Conservation (phyloP, 2,888 invertebrate species). For the Ophion slaviceki region DNA sequence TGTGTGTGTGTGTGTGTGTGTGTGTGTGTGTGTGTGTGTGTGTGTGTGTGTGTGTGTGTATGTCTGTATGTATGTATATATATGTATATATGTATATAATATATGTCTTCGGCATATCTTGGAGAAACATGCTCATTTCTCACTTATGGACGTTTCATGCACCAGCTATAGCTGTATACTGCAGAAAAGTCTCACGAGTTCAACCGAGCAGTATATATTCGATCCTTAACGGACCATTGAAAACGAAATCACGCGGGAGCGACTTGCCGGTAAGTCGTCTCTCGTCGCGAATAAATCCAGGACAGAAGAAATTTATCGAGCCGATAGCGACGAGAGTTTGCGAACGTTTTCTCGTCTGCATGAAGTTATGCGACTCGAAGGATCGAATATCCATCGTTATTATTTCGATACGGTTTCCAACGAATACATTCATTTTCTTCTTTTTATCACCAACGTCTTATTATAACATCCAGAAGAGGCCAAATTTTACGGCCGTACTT, state of each 20-base stretch:
- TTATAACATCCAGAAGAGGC: constrained; percentile 26
- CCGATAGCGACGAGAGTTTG: constrained; percentile 38
- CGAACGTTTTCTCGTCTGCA: constrained; percentile 37
- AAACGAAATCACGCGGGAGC: constrained; percentile 47
- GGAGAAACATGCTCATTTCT: constrained; percentile 36
- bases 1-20: too few species aligned
- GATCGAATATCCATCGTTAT: constrained; percentile 41
- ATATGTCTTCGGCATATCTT: constrained; percentile 8
- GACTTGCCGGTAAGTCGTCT: constrained; percentile 57
- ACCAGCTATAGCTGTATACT: constrained; percentile 15
- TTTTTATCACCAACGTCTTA: constrained; percentile 25
- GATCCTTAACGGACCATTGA: constrained; percentile 64
- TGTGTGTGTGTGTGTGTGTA: too few species aligned
- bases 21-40: too few species aligned
- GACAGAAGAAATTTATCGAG: constrained; percentile 57
- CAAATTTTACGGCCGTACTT: not conserved
- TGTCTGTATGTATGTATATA: not conserved
- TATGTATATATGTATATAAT: not conserved
- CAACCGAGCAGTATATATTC: constrained; percentile 61
- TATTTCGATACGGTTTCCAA: not conserved
- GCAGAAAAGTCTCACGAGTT: constrained; percentile 38
- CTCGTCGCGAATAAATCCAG: constrained; percentile 59
- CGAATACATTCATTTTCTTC: constrained; percentile 1
- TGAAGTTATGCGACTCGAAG: constrained; percentile 22
- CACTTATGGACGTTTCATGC: constrained; percentile 38